These are phyloP conservation scores for Himalopsyche tibetana DNA, from an alignment of 2,888 invertebrate species.

Conservation along the genomic window DNA sequence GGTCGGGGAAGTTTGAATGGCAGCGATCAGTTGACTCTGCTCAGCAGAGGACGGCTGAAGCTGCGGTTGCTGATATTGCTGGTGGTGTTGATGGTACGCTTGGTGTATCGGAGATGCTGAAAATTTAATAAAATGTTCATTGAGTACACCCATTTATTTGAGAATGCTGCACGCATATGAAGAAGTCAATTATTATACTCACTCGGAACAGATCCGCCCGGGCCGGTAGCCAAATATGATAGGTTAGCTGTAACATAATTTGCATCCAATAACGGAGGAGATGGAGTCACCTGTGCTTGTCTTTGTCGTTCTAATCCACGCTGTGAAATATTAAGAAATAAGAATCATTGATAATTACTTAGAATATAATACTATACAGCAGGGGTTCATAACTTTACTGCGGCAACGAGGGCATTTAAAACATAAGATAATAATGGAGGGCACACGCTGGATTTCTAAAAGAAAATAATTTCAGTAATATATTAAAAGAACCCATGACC, in stretches of 20 bases:
- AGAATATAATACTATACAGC: no score
- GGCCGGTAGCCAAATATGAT: conserved; percentile 67
- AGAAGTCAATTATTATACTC: conserved; percentile 51
- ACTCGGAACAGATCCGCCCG: conserved; percentile 79
- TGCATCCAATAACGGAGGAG: conserved; percentile 71
- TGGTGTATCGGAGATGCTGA: conserved; percentile 81
- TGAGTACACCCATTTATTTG: conserved; percentile 64
- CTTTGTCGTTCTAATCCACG: conserved; percentile 74
- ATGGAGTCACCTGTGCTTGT: conserved; percentile 71
- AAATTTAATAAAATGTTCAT: conserved; percentile 66
- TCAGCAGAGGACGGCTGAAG: conserved; percentile 60
- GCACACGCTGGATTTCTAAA: no score
- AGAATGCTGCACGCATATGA: background rate
- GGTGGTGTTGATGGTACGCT: conserved; percentile 69
- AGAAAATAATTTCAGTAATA: no score
- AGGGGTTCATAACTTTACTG: no score
- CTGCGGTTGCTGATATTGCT: conserved; percentile 66
- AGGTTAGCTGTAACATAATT: conserved; percentile 58
- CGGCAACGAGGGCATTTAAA: no score
- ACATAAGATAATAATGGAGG: no score
- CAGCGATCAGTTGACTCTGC: conserved; percentile 67
- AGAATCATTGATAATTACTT: conserved; percentile 1
- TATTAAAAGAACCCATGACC: no score
- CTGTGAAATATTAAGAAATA: conserved; percentile 67
- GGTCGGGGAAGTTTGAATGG: conserved; percentile 66